Evolutionary conservation across 2,888 invertebrate species (phyloP).

Genomic region (Microdon myrmicae): DNA sequence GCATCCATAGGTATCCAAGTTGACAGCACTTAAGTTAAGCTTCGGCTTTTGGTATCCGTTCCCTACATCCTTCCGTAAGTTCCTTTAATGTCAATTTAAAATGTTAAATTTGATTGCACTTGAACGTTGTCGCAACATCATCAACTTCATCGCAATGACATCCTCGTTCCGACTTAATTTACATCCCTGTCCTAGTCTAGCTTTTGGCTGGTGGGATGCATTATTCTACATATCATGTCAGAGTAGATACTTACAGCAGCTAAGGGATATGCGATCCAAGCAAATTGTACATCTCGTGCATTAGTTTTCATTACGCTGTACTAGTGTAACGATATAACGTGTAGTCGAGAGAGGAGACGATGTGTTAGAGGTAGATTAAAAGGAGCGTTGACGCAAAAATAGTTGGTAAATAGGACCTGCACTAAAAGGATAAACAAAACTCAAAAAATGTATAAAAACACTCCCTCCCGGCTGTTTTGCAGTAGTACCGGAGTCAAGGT

Average conservation of each 20-base stretch:
- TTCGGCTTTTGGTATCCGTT: conserved; percentile 17
- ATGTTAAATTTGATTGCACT: conserved; percentile 52
- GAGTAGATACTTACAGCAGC: conserved; percentile 20
- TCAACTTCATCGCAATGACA: conserved; percentile 49
- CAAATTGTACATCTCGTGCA: conserved; percentile 51
- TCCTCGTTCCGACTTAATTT: conserved; percentile 51
- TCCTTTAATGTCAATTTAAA: conserved; percentile 48
- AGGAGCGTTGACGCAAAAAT: conserved; percentile 21
- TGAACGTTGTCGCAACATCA: conserved; percentile 51
- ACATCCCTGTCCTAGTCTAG: conserved; percentile 36
- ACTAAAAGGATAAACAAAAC: conserved; percentile 4
- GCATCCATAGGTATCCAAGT: conserved; percentile 25
- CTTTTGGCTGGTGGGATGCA: conserved; percentile 11
- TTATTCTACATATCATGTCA: neutral
- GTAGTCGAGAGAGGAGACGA: conserved; percentile 46
- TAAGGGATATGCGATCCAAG: conserved; percentile 47
- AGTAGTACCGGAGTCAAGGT: conserved; percentile 25
- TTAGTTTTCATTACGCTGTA: conserved; percentile 51
- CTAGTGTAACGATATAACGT: conserved; percentile 50
- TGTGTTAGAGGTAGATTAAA: conserved; percentile 41
- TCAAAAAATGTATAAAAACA: neutral
- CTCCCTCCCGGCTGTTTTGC: neutral
- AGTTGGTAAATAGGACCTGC: conserved; percentile 34
- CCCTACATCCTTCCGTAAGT: conserved; percentile 22
- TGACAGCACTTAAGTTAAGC: conserved; percentile 43